Conservation (phyloP, 2,113 vertebrate genomes). For the Regulus satrapa region DNA sequence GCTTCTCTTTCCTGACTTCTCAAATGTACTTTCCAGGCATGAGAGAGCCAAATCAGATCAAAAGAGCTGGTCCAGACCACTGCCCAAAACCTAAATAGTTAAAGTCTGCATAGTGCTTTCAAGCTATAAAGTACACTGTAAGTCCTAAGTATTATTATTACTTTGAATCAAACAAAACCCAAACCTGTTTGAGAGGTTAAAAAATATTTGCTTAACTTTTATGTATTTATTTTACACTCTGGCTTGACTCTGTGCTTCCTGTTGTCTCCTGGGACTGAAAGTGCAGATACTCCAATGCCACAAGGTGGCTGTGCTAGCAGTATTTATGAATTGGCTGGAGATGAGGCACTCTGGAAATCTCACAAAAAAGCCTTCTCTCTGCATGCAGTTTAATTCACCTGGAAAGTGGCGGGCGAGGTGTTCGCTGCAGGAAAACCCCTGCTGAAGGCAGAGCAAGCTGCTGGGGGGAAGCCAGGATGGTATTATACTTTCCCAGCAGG, state of each 20-base stretch:
- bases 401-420: fast-evolving
- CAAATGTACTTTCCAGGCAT: neutral
- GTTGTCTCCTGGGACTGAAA: conserved; percentile 24
- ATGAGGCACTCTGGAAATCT: neutral
- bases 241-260: conserved; percentile 31
- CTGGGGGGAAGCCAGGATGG: neutral
- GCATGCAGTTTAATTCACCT: conserved; percentile 13
- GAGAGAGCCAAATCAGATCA: neutral
- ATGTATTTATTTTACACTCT: conserved; percentile 59
- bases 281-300: conserved; percentile 45
- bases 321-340: conserved; percentile 40
- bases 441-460: neutral
- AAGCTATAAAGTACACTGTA: conserved; percentile 18
- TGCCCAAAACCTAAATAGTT: conserved; percentile 13
- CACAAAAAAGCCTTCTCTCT: neutral
- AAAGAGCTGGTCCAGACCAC: neutral
- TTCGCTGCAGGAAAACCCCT: neutral
- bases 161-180: conserved; percentile 56
- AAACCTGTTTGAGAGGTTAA: conserved; percentile 27
- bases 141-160: conserved; percentile 60
- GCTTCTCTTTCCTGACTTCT: neutral
- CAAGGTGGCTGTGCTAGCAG: conserved; percentile 58
- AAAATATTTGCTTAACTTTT: conserved; percentile 67
- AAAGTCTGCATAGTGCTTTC: conserved; percentile 22
- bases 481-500: neutral